Evolutionary conservation across 1,140 invertebrate species (phyloP).

Genomic region (Phymastichus coffea): DNA sequence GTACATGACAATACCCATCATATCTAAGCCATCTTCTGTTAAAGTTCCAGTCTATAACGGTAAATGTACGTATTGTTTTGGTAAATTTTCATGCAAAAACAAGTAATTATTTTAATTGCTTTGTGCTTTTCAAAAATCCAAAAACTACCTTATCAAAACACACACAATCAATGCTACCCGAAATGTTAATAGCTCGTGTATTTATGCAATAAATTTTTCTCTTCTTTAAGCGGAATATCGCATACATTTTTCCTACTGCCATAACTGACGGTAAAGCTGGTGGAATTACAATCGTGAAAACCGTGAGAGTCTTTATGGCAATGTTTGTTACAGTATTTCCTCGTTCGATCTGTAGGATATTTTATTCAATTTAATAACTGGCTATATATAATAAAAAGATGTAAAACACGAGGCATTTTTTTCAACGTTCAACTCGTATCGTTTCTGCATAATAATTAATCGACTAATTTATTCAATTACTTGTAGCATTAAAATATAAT

Average conservation of each 20-base stretch:
- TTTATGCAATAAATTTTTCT: slow-evolving; percentile 91
- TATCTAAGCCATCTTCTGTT: slow-evolving; percentile 86
- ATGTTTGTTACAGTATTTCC: slow-evolving; percentile 64
- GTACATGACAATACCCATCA: slow-evolving; percentile 77
- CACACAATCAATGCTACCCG: slow-evolving; percentile 91
- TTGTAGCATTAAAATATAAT: no score
- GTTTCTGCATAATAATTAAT: no score
- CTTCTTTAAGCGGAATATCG: slow-evolving; percentile 79
- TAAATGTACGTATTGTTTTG: no score
- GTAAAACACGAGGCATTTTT: no score
- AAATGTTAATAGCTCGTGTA: slow-evolving; percentile 90
- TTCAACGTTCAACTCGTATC: no score
- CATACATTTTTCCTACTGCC: slow-evolving; percentile 90
- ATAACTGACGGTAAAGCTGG: slow-evolving; percentile 92
- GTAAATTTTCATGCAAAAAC: no score
- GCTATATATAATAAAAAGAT: no score
- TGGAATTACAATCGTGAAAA: slow-evolving; percentile 91
- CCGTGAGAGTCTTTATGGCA: slow-evolving; percentile 78
- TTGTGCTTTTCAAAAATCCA: no score
- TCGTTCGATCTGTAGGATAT: slow-evolving; percentile 50
- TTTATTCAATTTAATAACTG: no score
- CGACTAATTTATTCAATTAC: no score
- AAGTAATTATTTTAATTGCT: no score
- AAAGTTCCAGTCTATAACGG: slow-evolving; percentile 77
- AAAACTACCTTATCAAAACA: slow-evolving; percentile 99